Evolutionary conservation across 2,113 vertebrate species (phyloP), one percentile per base, ranked within the genome.

Genomic region (Austrofundulus limnaeus): DNA sequence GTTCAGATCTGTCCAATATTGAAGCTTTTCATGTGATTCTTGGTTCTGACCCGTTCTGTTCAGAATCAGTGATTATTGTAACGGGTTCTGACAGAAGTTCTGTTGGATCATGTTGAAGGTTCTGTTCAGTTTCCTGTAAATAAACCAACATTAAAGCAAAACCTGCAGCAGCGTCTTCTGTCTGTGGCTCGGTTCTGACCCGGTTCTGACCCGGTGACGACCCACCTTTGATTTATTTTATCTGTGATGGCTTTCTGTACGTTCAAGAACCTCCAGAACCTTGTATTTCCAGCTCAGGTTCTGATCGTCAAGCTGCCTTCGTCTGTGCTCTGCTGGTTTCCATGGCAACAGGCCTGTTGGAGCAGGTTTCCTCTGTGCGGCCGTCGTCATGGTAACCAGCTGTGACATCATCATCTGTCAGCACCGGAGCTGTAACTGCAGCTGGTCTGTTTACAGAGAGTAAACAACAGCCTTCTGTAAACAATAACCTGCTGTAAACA

Each of bases 341-440:
- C 90, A 77, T 90, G 83, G 90, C 79, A 85, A 94, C 92, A 12
- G 23, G 17, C n/a, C 68, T 47, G 80, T 80, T 84, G 87, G 88
- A 42, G 24, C 11, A 10, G n/a, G n/a, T 89, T 81, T 82, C 89
- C 81, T 61, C 59, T 34, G 81, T 73, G 68, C 82, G 75, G 84
- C 19, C 56, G 86, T 91, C 81, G 65, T 91, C 93, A 92, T 93
- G 81, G 93, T 80, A 87, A 95, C 90, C 2, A 25, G 69, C 66
- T 81, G 76, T 84, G 61, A 68, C 76, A 82, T 76, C 80, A 48
- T 0, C 45, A 28, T 47, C 63, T 53, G 20, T 66, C 59, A 64
- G 51, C 54, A 28, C 39, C 20, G 8, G 61, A 60, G 47, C 59
- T 37, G 47, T 65, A 47, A 67, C 4, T 34, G 57, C 17, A 25